Evolutionary conservation across 2,888 invertebrate species (phyloP).

Genomic region (Diarsia mendica): DNA sequence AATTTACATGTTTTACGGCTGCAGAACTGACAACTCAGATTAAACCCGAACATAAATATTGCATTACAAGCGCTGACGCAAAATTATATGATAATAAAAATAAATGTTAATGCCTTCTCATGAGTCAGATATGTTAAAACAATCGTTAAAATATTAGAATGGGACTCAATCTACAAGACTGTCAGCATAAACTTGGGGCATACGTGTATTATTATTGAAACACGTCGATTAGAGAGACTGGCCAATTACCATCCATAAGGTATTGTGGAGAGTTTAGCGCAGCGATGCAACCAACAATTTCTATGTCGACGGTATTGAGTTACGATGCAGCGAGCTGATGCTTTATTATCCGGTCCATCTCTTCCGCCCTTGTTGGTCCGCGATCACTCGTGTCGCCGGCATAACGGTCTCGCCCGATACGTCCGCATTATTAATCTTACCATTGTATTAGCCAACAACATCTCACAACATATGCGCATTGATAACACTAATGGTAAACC

Average conservation of each 20-base stretch:
- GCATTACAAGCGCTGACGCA: slow-evolving; percentile 25
- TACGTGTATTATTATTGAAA: slow-evolving; percentile 79
- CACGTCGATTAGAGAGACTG: slow-evolving; percentile 78
- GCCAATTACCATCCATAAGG: slow-evolving; percentile 84
- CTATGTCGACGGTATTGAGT: slow-evolving; percentile 86
- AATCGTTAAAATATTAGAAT: slow-evolving; percentile 57
- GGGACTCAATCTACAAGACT: slow-evolving; percentile 62
- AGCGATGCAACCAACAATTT: slow-evolving; percentile 85
- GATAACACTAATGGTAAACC: slow-evolving; percentile 86
- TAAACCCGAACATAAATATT: slow-evolving; percentile 15
- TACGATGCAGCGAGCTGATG: slow-evolving; percentile 85
- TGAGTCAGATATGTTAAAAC: slow-evolving; percentile 35
- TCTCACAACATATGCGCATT: slow-evolving; percentile 86
- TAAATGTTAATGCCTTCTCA: slow-evolving; percentile 28
- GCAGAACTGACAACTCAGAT: slow-evolving; percentile 9
- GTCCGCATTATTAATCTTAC: slow-evolving; percentile 89
- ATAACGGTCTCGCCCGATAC: slow-evolving; percentile 84
- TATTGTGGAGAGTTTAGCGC: slow-evolving; percentile 77
- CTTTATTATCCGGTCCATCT: slow-evolving; percentile 89
- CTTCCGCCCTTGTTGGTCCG: slow-evolving; percentile 88
- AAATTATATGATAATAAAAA: slow-evolving; percentile 37
- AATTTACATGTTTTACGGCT: slow-evolving; percentile 10
- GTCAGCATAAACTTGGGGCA: slow-evolving; percentile 69
- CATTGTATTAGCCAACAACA: slow-evolving; percentile 86
- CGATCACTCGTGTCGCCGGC: slow-evolving; percentile 86